phyloP scores from a whole-genome alignment of 1,140 invertebrate species.

The Zeugodacus cucurbitae region DNA sequence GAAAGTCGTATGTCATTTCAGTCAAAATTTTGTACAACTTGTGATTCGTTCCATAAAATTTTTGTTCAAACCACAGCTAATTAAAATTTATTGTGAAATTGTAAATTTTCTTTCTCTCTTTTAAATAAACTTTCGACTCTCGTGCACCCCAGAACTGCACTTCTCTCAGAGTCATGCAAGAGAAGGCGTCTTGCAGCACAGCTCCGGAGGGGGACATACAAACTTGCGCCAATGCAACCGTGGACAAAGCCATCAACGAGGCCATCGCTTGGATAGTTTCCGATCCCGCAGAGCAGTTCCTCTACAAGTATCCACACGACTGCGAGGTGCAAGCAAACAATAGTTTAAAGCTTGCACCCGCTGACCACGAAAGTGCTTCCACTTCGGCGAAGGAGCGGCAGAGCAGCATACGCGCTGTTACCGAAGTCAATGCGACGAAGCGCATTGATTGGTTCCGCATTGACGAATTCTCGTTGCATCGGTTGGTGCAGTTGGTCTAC shows the following conservation, averaged over 20 bases:
- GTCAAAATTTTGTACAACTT: not conserved
- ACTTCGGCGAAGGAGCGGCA: not conserved
- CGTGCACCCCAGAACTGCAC: not conserved
- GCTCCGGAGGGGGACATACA: not conserved
- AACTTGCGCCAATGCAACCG: not conserved
- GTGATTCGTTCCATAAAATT: not conserved
- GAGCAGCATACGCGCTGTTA: not conserved
- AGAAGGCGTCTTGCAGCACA: not conserved
- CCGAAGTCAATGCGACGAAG: not conserved
- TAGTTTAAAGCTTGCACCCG: not conserved
- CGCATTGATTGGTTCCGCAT: slow-evolving; percentile 10
- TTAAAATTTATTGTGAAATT: not conserved
- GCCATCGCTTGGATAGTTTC: not conserved
- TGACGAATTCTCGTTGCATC: not conserved
- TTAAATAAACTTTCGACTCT: not conserved
- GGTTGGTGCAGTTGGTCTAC: not conserved
- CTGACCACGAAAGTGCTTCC: not conserved
- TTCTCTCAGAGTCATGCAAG: not conserved
- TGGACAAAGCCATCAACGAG: not conserved
- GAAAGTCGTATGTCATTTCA: not conserved
- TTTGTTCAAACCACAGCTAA: not conserved
- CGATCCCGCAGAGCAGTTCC: not conserved
- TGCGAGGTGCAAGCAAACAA: not conserved
- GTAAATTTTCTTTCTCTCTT: not conserved
- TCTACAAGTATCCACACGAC: not conserved